Evolutionary conservation across 2,888 invertebrate species (phyloP).

Genomic region (Oxytorus armatus): DNA sequence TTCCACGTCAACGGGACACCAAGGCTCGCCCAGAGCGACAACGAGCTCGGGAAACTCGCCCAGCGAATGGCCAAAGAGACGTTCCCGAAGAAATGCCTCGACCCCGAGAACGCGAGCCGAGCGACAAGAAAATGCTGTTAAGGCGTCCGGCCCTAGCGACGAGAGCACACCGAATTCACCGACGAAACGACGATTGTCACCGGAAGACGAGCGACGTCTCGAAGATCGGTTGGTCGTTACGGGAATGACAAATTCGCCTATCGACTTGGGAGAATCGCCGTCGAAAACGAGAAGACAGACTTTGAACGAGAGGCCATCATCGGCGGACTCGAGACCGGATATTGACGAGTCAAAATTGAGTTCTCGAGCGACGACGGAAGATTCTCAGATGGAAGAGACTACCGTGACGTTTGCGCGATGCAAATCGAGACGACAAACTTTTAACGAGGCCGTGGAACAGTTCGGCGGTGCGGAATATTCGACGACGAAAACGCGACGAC

Average conservation of each 20-base stretch:
- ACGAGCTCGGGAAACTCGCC: conserved; percentile 79
- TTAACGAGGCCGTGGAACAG: conserved; percentile 59
- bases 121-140: no score
- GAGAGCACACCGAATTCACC: conserved; percentile 79
- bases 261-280: conserved; percentile 69
- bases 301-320: conserved; percentile 48
- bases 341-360: conserved; percentile 33
- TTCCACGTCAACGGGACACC: conserved; percentile 70
- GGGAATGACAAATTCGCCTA: conserved; percentile 64
- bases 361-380: conserved; percentile 41
- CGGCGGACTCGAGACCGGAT: conserved; percentile 17
- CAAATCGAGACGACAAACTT: conserved; percentile 61
- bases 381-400: conserved; percentile 2
- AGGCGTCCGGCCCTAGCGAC: no score
- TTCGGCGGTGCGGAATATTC: conserved; percentile 56
- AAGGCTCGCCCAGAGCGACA: conserved; percentile 74
- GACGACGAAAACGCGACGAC: conserved; percentile 64
- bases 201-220: conserved; percentile 66
- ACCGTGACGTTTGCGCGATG: conserved; percentile 10
- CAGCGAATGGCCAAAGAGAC: conserved; percentile 64
- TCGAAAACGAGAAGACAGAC: conserved; percentile 69
- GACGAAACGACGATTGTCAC: conserved; percentile 75
- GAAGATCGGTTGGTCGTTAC: conserved; percentile 55
- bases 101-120: conserved; percentile 53
- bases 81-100: conserved; percentile 42